Base-by-base conservation (phyloP, 2,113 vertebrate species). In the Coreoperca whiteheadi region DNA sequence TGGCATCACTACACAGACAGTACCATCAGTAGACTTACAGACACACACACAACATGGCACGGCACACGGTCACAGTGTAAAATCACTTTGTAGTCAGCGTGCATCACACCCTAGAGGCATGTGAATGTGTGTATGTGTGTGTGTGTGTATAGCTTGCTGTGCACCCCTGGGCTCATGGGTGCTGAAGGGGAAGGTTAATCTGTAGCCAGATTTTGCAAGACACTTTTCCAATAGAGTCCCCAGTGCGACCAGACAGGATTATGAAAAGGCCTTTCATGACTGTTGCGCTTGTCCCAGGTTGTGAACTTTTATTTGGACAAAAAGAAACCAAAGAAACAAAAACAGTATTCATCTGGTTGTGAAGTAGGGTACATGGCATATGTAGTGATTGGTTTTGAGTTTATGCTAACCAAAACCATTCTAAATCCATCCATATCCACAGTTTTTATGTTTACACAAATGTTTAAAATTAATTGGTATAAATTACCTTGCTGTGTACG, bases 1-100 rank as follows among this genome's bases (percentile, higher is more conserved):
- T 95, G 95, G 94, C 93, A 94, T 87, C 85, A 92, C 92, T 92
- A 95, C 95, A 95, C 91, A 94, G 86, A 30, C 85, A 77, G 85
- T 79, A 88, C 79, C 89, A 91, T 88, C 89, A 90, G 87, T 86
- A 76, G 65, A 87, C 82, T 78, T 68, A 83, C 86, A 87, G 79
- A 64, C 91, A 34, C 79, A 87, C 89, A 86, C 56, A 83, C 81
- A 76, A 50, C 72, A 86, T 91, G 90, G 89, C 90, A 91, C 87
- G 53, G 82, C 87, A 89, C 87, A 82, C 73, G 65, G 93, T 93
- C 90, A 70, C 90, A 90, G 91, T 92, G 91, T 91, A 89, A 93
- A 94, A 94, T 91, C 92, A 94, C 92, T 95, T 95, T 95, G 93
- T 92, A 91, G 92, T 90, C 81, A 25, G 65, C 69, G 67, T 69